These are phyloP conservation scores for Simalia tracyae DNA, from an alignment of 2,797 vertebrate genomes.

Conservation along the genomic window DNA sequence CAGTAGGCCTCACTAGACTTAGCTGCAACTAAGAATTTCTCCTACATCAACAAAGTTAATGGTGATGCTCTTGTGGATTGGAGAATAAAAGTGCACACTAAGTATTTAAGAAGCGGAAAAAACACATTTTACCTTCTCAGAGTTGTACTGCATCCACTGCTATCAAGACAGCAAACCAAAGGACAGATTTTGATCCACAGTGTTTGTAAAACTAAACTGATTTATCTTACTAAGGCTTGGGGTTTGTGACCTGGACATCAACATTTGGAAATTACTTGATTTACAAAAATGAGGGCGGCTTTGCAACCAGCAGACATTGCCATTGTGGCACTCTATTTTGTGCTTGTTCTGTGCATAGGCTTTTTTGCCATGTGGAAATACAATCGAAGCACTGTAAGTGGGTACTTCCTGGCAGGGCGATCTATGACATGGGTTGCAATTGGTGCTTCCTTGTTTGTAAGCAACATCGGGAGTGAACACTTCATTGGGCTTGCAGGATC, in stretches of 20 bases:
- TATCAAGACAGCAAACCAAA: slow-evolving; percentile 93
- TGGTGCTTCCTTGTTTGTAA: slow-evolving; percentile 97
- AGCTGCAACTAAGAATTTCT: slow-evolving; percentile 85
- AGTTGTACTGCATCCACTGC: slow-evolving; percentile 79
- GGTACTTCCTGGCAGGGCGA: slow-evolving; percentile 97
- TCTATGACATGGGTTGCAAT: slow-evolving; percentile 95
- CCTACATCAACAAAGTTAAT: slow-evolving; percentile 86
- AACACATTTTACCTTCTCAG: slow-evolving; percentile 70
- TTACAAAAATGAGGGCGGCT: slow-evolving; percentile 81
- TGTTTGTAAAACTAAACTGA: slow-evolving; percentile 75
- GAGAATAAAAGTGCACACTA: slow-evolving; percentile 81
- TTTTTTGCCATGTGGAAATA: slow-evolving; percentile 97
- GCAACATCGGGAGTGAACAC: slow-evolving; percentile 99
- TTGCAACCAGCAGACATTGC: slow-evolving; percentile 94
- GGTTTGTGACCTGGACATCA: slow-evolving; percentile 71
- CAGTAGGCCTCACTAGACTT: slow-evolving; percentile 88
- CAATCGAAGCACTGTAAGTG: slow-evolving; percentile 94
- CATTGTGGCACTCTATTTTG: slow-evolving; percentile 94
- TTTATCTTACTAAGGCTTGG: slow-evolving; percentile 73
- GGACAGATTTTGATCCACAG: slow-evolving; percentile 81
- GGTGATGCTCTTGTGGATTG: slow-evolving; percentile 86
- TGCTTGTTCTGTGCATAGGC: slow-evolving; percentile 92
- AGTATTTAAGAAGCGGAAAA: slow-evolving; percentile 82
- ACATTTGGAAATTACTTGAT: slow-evolving; percentile 64
- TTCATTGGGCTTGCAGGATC: slow-evolving; percentile 99